Evolutionary conservation across 1,140 invertebrate genomes (phyloP), one percentile per base, ranked within the genome.

Genomic region (Camponotus pennsylvanicus): DNA sequence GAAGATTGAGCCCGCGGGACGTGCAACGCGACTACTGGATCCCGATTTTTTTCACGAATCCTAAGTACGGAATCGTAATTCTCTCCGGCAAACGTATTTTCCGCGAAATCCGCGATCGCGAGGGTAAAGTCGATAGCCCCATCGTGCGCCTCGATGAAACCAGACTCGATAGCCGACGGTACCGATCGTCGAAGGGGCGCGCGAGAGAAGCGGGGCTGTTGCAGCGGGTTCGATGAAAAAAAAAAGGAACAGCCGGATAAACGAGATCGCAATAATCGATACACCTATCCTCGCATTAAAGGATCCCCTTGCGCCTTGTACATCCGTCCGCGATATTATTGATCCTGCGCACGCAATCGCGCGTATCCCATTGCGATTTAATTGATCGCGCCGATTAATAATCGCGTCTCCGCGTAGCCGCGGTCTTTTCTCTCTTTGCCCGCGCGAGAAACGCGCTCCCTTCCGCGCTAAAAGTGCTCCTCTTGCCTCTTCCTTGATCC

Each of bases 311-410:
- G 87, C 90, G 91, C 90, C 92, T 89, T 91, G 90, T 89, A 92
- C 86, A 89, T 87, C 86, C 87, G 86, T 90, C 79, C 89, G 87
- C 88, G 90, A 93, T 91, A 89, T 94, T 94, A 95, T 94, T 94
- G 92, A 93, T 92, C 86, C 90, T 90, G 90, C 79, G 92, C 94
- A 95, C 94, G 94, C 94, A 94, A 95, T 88, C 88, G 76, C 86
- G 85, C 90, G 92, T 94, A 93, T 93, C 93, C 93, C 93, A 94
- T 94, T 92, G 93, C 92, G 93, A 91, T 93, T 93, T 94, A 94
- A 94, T 94, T 93, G 93, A 95, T 95, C 93, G 92, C 85, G 86
- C 88, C 93, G 94, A 95, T 95, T 95, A 94, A 95, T 94, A 94
- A 95, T 94, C 92, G 90, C 91, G 90, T 93, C 91, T 83, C 89